Evolutionary conservation across 2,113 vertebrate genomes (phyloP), one percentile per base, ranked within the genome.

Genomic region (Nestor notabilis): DNA sequence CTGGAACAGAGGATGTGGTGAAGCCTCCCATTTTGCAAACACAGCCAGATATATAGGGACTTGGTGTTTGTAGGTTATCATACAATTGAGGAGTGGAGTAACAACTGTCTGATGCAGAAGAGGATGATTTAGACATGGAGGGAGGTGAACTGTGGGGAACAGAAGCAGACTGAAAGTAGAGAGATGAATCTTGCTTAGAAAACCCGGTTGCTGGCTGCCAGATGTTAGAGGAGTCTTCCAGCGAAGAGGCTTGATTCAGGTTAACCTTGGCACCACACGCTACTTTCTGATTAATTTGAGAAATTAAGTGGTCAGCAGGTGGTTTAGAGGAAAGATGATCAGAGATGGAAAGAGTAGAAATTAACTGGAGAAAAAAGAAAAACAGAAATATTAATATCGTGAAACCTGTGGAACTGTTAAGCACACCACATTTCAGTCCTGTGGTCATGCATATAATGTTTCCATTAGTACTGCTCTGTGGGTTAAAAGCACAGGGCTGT

Each of bases 301-400:
- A 98, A 94, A 98, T 97, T 97, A 97, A 98, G 96, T 84, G 89
- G 92, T 94, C 88, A 97, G 97, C 95, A 97, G 97, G 97, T 96
- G 97, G 66, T 97, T 98, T 98, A 98, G 97, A 95, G 97, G 97
- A 98, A 97, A 97, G 98, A 95, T 98, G 98, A 96, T 87, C 98
- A 98, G 96, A 98, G 88, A 96, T 84, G 96, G 97, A 96, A 97
- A 97, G 91, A 98, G 97, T 60, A 97, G 97, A 96, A 96, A 97
- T 97, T 97, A 97, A 98, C 98, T 98, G 88, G 98, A 98, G 93
- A 97, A 87, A 82, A 97, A 97, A 98, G 91, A 98, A 97, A 98
- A 60, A 98, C 83, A 97, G 93, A 96, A 82, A 97, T 89, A 77
- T 98, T 98, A 98, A 95, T 90, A 96, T 12, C 94, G 70, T 69